Evolutionary conservation across 2,888 invertebrate species (phyloP), one percentile per base, ranked within the genome.

Genomic region (Tyria jacobaeae): DNA sequence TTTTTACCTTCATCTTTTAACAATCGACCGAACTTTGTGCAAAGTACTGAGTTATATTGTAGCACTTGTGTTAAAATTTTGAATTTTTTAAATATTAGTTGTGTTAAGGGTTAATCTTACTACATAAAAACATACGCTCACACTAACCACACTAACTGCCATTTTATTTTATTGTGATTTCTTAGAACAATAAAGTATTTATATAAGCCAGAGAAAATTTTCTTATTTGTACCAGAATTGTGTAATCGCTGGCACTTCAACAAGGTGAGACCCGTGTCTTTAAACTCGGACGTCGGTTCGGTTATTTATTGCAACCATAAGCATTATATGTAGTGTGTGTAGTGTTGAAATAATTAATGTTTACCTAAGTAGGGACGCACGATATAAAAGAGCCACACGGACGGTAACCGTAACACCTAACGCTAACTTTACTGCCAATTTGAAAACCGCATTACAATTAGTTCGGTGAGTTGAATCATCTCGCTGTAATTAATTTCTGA

Each of bases 231-330:
- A 10, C 10, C 10, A 10, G 9, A 34, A 10, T 9, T 34, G 34
- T 34, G 34, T 34, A 9, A 34, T 34, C 34, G 37, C 15, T 15
- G 6, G 4, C n/a, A 6, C 15, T 1, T n/a, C 37, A 14, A 37
- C 37, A 14, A n/a, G 37, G n/a, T 37, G 6, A 3, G 37, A n/a
- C 10, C 9, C 10, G 2, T 17, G n/a, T 41, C 9, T 41, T 2
- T 17, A 41, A 41, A 34, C 14, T 15, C 21, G 34, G 51, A 34
- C 34, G 21, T 21, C 14, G 17, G 34, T 34, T 50, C 12, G 34
- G 17, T 51, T 51, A 34, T 51, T 51, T 51, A 51, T 21, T 21
- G 15, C 51, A 34, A 34, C 35, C 51, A 51, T 34, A 51, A 35
- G 34, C 34, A 21, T 35, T 21, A 35, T 14, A 35, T 14, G 35